Evolutionary conservation across 2,888 invertebrate genomes (phyloP).

Genomic region (Acanthosepion lycidas): DNA sequence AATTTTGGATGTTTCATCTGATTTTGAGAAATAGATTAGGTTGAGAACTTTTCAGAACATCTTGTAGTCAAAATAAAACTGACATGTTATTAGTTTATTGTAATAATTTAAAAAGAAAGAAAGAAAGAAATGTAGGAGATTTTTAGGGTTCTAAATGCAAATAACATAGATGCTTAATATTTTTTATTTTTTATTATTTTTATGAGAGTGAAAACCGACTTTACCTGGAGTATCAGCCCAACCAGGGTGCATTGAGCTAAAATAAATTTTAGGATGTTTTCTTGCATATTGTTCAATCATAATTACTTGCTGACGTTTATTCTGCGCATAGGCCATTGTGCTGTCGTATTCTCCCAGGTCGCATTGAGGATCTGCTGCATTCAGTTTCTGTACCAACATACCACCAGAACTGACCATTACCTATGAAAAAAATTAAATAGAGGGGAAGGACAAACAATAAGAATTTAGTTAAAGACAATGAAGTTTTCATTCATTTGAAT

Average conservation of each 20-base stretch:
- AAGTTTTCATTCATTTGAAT: no score
- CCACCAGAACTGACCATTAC: constrained; percentile 76
- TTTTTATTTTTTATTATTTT: no score
- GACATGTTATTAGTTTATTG: no score
- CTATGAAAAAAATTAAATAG: constrained; percentile 56
- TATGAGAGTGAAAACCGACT: not conserved
- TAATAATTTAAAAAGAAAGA: no score
- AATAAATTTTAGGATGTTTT: constrained; percentile 74
- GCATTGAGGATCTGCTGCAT: constrained; percentile 75
- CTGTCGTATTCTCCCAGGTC: constrained; percentile 76
- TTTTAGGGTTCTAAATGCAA: no score
- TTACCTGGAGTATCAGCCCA: constrained; percentile 77
- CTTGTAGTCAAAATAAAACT: no score
- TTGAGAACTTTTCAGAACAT: no score
- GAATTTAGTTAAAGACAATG: not conserved
- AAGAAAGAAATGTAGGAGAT: no score
- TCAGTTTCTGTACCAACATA: constrained; percentile 76
- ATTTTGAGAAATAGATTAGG: no score
- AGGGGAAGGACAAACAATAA: not conserved
- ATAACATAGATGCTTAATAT: no score
- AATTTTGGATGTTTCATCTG: no score
- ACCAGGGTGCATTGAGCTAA: constrained; percentile 77
- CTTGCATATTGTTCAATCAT: constrained; percentile 75
- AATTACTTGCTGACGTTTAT: constrained; percentile 76
- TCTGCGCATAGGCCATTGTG: constrained; percentile 76